Base-by-base conservation (phyloP, 2,113 vertebrate genomes). In the Rhinoderma darwinii region DNA sequence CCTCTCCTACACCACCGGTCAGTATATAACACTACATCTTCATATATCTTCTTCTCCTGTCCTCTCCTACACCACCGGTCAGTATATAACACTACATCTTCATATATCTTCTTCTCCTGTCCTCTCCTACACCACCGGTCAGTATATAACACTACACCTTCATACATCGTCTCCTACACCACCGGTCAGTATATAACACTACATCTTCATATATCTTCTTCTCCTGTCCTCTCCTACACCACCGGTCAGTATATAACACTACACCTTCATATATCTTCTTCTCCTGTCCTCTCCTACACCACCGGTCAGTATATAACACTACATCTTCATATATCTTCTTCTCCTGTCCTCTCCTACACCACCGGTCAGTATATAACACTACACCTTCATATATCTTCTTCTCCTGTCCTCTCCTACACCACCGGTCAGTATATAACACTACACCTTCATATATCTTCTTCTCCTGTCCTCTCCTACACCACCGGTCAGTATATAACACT, bases 1-100 rank as follows among this genome's bases (percentile, higher is more conserved):
- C 72, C 94, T 98, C 39, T 93, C 95, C 79, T 95, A 94, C 8
- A 88, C 93, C 2, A 84, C 95, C 83, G 96, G 97, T 97, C 30
- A 93, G 96, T 89, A 25, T 17, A 79, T 17, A 68, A 54, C 56
- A 14, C 30, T n/a, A 11, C 15, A 70, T 25, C 63, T n/a, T n/a
- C n/a, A n/a, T n/a, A n/a, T n/a, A n/a, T n/a, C n/a, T n/a, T n/a
- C n/a, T n/a, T n/a, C n/a, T n/a, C n/a, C n/a, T n/a, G n/a, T n/a
- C 61, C 44, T 41, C 54, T 37, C 4, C n/a, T 44, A 35, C 78
- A 11, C 30, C 37, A 15, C 70, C 14, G 4, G 63, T 68, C 27
- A 68, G 14, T 35, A 68, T 68, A 68, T 32, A 27, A 30, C 27
- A 4, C 61, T 30, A 41, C 70, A 41, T 7, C 70, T 22, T 1